These are phyloP conservation scores for Myopa tessellatipennis DNA, from an alignment of 2,888 invertebrate genomes.

Conservation along the genomic window DNA sequence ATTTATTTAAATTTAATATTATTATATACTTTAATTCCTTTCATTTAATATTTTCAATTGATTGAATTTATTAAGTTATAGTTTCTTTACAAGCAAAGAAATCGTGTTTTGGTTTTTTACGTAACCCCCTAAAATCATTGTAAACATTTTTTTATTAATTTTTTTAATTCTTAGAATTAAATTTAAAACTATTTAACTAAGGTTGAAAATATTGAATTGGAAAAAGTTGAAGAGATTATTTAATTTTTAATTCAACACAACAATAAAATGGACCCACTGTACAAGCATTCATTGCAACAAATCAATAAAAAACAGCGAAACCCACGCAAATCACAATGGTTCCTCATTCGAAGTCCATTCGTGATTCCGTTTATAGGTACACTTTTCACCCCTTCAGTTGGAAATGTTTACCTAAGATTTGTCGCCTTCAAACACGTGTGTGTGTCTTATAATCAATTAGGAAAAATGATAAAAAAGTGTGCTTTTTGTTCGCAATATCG, in stretches of 20 bases:
- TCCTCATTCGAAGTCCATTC: slow-evolving; percentile 5
- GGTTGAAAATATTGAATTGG: too few species aligned
- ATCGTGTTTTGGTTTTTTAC: too few species aligned
- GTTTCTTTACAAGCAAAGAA: too few species aligned
- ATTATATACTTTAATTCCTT: too few species aligned
- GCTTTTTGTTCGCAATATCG: background rate
- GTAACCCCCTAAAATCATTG: too few species aligned
- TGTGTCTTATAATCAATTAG: background rate
- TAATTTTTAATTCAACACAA: background rate
- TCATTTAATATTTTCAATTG: too few species aligned
- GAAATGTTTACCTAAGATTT: slow-evolving; percentile 17
- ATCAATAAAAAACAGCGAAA: background rate
- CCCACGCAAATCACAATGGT: slow-evolving; percentile 6
- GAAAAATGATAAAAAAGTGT: background rate
- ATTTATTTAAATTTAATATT: too few species aligned
- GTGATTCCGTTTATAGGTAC: background rate
- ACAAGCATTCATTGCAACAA: background rate
- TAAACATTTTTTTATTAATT: too few species aligned
- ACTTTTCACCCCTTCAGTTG: slow-evolving; percentile 12
- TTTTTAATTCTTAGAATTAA: too few species aligned
- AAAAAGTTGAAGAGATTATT: too few species aligned
- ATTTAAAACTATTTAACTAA: too few species aligned
- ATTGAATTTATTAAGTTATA: too few species aligned
- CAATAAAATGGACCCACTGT: slow-evolving; percentile 6
- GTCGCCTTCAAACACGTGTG: background rate